phyloP scores from a whole-genome alignment of 1,140 invertebrate species.

The Xylocopa sonorina region DNA sequence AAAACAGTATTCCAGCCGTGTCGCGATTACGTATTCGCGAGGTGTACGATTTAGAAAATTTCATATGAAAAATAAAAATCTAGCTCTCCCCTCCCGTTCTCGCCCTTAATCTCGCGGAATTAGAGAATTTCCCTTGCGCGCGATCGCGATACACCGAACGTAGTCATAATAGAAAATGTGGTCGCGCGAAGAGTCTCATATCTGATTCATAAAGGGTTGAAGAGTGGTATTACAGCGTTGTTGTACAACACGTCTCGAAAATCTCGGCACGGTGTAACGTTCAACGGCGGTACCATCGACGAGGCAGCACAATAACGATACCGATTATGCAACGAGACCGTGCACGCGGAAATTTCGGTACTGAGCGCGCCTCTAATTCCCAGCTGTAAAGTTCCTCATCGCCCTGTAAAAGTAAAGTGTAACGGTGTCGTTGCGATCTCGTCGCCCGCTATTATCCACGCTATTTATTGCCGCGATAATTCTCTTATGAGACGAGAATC shows the following conservation, averaged over 20 bases:
- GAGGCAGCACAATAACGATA: background rate
- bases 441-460: conserved; percentile 4
- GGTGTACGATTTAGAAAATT: no score
- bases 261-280: background rate
- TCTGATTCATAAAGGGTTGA: background rate
- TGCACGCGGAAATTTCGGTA: background rate
- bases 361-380: background rate
- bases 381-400: background rate
- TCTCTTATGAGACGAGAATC: conserved; percentile 17
- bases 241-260: background rate
- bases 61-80: no score
- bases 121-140: background rate
- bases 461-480: conserved; percentile 38
- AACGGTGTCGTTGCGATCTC: background rate
- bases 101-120: no score
- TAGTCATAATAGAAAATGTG: background rate
- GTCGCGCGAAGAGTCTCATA: background rate
- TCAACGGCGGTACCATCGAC: background rate
- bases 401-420: conserved; percentile 7
- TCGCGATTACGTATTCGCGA: no score
- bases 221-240: background rate
- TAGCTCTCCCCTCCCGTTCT: no score
- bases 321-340: background rate
- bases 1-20: no score
- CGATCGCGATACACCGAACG: background rate